Evolutionary conservation across 2,113 vertebrate species (phyloP).

Genomic region (Stomatorhinus ivindoensis): DNA sequence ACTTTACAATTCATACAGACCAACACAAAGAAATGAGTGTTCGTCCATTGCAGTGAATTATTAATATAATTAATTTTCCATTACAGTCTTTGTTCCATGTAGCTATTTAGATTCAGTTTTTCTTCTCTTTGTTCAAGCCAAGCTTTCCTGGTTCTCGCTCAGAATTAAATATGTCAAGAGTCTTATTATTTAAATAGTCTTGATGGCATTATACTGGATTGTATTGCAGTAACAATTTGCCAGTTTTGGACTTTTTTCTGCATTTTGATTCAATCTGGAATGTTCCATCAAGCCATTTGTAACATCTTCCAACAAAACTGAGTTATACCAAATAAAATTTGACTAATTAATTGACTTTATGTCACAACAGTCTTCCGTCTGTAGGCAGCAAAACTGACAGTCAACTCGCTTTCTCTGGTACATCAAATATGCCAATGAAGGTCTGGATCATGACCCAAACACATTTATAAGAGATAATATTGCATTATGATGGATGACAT

Average conservation of each 20-base stretch:
- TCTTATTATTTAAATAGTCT: not conserved
- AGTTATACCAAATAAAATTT: not conserved
- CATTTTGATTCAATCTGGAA: not conserved
- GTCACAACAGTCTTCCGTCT: not conserved
- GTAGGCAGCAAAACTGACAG: not conserved
- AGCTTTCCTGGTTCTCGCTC: not conserved
- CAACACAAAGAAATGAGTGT: not conserved
- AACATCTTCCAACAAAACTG: not conserved
- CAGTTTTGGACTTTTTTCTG: not conserved
- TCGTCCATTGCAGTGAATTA: not conserved
- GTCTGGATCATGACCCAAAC: not conserved
- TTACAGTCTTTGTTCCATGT: not conserved
- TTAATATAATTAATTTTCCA: not conserved
- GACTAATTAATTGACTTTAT: not conserved
- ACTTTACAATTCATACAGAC: not conserved
- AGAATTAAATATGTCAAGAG: not conserved
- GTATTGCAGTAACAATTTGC: not conserved
- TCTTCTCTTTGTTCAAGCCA: not conserved
- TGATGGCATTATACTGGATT: not conserved
- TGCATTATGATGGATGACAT: no score
- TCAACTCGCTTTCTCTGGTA: not conserved
- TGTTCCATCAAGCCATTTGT: not conserved
- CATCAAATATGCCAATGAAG: not conserved
- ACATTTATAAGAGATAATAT: no score
- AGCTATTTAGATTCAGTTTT: not conserved